Conservation (phyloP, 2,797 vertebrate species). For the Mormyrus proboscirostris region DNA sequence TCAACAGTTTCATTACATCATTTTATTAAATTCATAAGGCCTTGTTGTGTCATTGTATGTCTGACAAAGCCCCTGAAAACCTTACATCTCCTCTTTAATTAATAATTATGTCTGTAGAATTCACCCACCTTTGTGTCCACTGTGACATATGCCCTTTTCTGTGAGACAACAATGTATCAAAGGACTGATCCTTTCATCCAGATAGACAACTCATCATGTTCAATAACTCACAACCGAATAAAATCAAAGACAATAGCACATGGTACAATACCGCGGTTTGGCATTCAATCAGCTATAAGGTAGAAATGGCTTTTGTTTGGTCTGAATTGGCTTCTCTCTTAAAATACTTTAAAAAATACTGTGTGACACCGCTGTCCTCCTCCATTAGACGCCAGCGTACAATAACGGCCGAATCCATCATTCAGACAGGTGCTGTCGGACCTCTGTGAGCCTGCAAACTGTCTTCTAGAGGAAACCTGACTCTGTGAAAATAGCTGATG, state of each 20-base stretch:
- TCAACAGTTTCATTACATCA: not conserved
- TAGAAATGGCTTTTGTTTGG: not conserved
- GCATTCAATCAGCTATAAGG: not conserved
- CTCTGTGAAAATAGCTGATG: not conserved
- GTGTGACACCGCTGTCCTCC: not conserved
- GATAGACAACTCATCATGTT: not conserved
- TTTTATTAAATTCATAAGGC: not conserved
- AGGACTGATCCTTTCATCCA: not conserved
- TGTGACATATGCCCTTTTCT: not conserved
- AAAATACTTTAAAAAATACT: not conserved
- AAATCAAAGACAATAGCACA: not conserved
- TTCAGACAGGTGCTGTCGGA: not conserved
- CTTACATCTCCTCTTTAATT: not conserved
- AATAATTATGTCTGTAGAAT: not conserved
- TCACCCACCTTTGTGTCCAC: not conserved
- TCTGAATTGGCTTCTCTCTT: not conserved
- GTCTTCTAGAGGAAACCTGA: not conserved
- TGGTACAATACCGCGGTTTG: not conserved
- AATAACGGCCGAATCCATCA: not conserved
- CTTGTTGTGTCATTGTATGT: not conserved
- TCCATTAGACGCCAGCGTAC: not conserved
- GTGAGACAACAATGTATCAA: not conserved
- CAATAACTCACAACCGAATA: not conserved
- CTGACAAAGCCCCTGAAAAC: conserved; percentile 38
- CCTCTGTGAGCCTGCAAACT: not conserved